Evolutionary conservation across 2,797 vertebrate genomes (phyloP).

Genomic region (Lagocephalus sceleratus): DNA sequence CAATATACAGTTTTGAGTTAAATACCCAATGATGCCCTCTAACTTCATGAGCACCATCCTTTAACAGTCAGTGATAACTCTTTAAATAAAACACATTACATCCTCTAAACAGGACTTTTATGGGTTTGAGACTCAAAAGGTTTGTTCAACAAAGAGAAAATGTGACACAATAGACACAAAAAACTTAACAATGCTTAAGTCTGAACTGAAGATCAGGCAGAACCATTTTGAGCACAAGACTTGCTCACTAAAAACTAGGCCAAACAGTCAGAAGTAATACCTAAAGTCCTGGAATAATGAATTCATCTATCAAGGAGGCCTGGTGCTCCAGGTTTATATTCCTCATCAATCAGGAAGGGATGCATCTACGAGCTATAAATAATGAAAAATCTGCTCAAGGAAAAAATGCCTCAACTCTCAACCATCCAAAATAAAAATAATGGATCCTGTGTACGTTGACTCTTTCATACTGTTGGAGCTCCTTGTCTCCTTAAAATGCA

Average conservation of each 20-base stretch:
- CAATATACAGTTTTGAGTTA: too few species aligned
- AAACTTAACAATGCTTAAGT: neutral
- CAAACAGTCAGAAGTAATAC: neutral
- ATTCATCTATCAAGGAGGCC: conserved; percentile 5
- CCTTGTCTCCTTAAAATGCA: conserved; percentile 38
- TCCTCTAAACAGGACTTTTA: too few species aligned
- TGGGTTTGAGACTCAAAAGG: too few species aligned
- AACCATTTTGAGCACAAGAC: too few species aligned
- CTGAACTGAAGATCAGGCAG: neutral
- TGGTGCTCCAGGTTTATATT: conserved; percentile 4
- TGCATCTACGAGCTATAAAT: neutral
- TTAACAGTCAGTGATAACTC: too few species aligned
- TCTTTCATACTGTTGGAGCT: conserved; percentile 33
- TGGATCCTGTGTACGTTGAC: conserved; percentile 24
- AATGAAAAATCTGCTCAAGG: neutral
- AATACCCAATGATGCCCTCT: too few species aligned
- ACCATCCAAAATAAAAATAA: conserved; percentile 8
- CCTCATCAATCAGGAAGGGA: conserved; percentile 4
- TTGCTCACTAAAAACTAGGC: too few species aligned
- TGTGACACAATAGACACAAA: too few species aligned
- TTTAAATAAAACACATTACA: too few species aligned
- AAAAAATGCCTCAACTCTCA: neutral
- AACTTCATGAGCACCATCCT: too few species aligned
- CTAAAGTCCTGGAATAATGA: neutral
- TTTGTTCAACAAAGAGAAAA: too few species aligned